Percentiles rank a stretch among this genome's conserved stretches.
These are phyloP conservation scores for Seira musarum DNA, from an alignment of 2,888 invertebrate species.

Conservation along the genomic window DNA sequence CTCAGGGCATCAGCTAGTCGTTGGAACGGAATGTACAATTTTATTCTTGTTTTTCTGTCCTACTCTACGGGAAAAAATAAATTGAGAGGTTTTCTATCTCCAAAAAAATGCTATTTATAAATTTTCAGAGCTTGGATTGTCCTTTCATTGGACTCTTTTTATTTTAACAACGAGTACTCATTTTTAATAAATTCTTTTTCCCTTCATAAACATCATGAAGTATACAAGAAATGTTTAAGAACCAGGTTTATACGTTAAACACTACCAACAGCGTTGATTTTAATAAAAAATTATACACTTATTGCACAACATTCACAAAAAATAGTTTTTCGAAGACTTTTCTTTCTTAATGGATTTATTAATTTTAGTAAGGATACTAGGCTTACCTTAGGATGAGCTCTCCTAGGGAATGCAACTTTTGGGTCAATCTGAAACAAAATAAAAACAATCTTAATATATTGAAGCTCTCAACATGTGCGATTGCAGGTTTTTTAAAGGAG, in stretches of 20 bases:
- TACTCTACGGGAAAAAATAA: not conserved
- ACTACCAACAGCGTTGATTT: too few relatives aligned
- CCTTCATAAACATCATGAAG: too few relatives aligned
- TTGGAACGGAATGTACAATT: not conserved
- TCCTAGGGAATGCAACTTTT: constrained; percentile 99
- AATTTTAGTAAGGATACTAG: too few relatives aligned
- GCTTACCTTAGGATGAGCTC: constrained; percentile 98
- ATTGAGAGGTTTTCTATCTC: not conserved
- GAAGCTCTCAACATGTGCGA: constrained; percentile 7
- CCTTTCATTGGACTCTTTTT: not conserved
- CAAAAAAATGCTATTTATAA: not conserved
- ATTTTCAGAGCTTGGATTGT: not conserved
- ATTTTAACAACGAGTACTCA: not conserved
- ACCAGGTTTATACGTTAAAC: too few relatives aligned
- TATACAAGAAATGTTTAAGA: too few relatives aligned
- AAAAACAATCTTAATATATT: too few relatives aligned
- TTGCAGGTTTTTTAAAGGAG: too few relatives aligned
- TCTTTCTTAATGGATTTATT: too few relatives aligned
- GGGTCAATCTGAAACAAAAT: constrained; percentile 95
- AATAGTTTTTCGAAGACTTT: too few relatives aligned
- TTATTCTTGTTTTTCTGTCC: not conserved
- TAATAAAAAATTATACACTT: too few relatives aligned
- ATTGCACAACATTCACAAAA: too few relatives aligned
- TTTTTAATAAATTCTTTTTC: not conserved
- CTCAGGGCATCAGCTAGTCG: constrained; percentile 22